Conservation (phyloP, 1,140 invertebrate species). For the Parapsyche elsis region DNA sequence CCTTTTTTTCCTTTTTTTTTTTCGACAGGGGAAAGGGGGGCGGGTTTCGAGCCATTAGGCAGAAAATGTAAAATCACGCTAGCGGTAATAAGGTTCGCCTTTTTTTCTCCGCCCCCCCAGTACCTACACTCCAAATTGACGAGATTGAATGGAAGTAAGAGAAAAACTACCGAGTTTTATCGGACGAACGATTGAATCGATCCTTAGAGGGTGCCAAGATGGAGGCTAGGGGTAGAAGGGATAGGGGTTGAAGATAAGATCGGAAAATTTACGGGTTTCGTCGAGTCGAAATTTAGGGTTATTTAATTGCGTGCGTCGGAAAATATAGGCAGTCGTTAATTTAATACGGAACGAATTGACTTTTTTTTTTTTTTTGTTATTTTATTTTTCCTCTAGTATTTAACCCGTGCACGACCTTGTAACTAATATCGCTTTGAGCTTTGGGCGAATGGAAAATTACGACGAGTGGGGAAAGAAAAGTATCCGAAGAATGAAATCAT, state of each 20-base stretch:
- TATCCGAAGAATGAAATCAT: neutral
- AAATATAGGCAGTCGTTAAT: constrained; percentile 15
- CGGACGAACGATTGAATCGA: neutral
- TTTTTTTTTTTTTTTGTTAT: neutral
- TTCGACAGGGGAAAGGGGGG: neutral
- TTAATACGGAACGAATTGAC: constrained; percentile 13
- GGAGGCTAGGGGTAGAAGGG: no score
- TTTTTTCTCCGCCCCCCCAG: neutral
- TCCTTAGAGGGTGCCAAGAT: neutral
- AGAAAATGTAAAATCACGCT: constrained; percentile 30
- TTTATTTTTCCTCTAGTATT: neutral
- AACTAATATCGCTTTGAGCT: constrained; percentile 18
- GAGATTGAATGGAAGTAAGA: constrained; percentile 18
- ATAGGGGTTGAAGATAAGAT: neutral
- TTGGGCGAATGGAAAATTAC: constrained; percentile 14
- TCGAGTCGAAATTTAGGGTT: constrained; percentile 1
- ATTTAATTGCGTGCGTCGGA: constrained; percentile 15
- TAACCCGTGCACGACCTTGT: neutral
- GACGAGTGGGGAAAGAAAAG: neutral
- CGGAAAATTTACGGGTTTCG: constrained; percentile 14
- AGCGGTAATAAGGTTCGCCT: constrained; percentile 16
- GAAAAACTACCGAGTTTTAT: neutral
- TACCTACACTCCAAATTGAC: neutral
- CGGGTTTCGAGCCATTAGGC: constrained; percentile 29
- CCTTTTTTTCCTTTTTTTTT: constrained; percentile 2